Conservation (phyloP, 2,113 vertebrate genomes). For the Leucoraja erinaceus region DNA sequence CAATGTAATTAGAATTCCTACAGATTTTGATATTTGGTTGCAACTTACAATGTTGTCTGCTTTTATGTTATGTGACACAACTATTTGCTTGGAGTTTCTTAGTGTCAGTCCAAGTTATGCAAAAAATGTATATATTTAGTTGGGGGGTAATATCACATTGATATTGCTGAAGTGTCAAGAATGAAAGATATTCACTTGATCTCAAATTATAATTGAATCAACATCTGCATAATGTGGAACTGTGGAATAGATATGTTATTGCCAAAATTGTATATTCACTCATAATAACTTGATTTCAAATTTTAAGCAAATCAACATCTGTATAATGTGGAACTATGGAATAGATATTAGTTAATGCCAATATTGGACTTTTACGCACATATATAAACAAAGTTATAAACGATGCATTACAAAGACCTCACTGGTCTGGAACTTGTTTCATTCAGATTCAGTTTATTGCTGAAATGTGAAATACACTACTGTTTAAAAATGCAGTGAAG, state of each 20-base stretch:
- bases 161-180: not conserved
- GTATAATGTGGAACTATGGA: not conserved
- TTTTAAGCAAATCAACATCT: not conserved
- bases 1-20: not conserved
- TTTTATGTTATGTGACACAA: not conserved
- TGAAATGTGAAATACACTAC: not conserved
- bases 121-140: not conserved
- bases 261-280: not conserved
- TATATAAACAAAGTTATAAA: not conserved
- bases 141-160: not conserved
- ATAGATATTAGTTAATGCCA: not conserved
- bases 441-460: not conserved
- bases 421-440: not conserved
- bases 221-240: not conserved
- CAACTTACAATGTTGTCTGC: not conserved
- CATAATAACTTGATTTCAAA: not conserved
- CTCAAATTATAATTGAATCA: not conserved
- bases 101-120: not conserved
- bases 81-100: not conserved
- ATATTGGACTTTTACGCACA: not conserved
- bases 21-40: not conserved
- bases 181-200: not conserved
- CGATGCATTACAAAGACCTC: not conserved
- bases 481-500: not conserved
- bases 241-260: not conserved